Evolutionary conservation across 2,797 vertebrate species (phyloP), one percentile per base, ranked within the genome.

Genomic region (Melopsittacus undulatus): DNA sequence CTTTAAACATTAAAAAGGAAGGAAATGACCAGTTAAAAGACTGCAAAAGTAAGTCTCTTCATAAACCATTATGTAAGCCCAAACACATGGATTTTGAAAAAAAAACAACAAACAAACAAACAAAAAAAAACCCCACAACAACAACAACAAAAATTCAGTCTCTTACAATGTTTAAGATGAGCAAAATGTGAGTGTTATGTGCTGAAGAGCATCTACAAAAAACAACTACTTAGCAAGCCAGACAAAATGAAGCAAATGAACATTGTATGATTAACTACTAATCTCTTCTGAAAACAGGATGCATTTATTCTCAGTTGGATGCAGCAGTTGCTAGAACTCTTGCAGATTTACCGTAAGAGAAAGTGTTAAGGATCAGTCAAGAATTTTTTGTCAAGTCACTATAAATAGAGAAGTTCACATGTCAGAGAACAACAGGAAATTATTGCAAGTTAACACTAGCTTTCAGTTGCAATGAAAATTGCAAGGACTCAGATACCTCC

Each of bases 381-480:
- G 19, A 59, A 30, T 23, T 69, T 95, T 94, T 94, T 89, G 91
- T 57, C 70, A 82, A 95, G 89, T 96, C 92, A 92, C 83, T 84
- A 63, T 29, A 91, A 92, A 95, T 62, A 86, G 63, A 96, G 92
- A 95, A 95, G 92, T 92, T 89, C 49, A 54, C 7, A 12, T 63
- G 57, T 23, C 51, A 84, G 43, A 74, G 36, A 88, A 75, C 15
- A 94, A 94, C 59, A 93, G 93, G 93, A 95, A 96, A 90, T 76
- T 23, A 91, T 70, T 92, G 86, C 42, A 94, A 94, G 51, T 30
- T 59, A 88, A 27, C 21, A n/a, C 9, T 34, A 75, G 57, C 14
- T 78, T 75, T 43, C 73, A 83, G 52, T 15, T 80, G 42, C 62
- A 93, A 57, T 36, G 12, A 78, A 67, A 88, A 69, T 9, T 59